Evolutionary conservation across 2,113 vertebrate species (phyloP), one percentile per base, ranked within the genome.

Genomic region (Lanius collurio): DNA sequence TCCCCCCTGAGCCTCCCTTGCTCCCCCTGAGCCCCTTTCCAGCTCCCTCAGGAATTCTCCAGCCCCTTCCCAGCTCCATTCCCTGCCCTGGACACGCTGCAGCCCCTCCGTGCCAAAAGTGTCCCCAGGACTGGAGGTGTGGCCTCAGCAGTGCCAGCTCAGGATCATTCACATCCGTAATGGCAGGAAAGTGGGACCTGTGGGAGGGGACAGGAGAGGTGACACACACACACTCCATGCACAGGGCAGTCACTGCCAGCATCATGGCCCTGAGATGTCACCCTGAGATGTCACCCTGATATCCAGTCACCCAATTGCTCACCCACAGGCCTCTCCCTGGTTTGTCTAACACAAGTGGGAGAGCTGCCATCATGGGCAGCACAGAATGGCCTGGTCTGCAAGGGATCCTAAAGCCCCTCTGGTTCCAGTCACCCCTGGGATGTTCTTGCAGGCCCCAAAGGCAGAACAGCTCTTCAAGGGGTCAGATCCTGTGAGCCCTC

Each of bases 331-430:
- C 60, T 53, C 14, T 28, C 37, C 47, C 47, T 11, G 37, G 3
- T 7, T 3, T 17, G 10, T 10, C 22, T 5, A 1, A 55, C 11
- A 3, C 42, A 3, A 2, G 22, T 12, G 44, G 44, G 10, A 20
- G 44, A 26, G 56, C 44, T 52, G 76, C 57, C 59, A 3, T 2
- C 18, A 3, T 26, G 59, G 50, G 50, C 20, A 53, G 44, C 47
- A 16, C 67, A 16, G 13, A 8, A 6, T 3, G 53, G 24, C 17
- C 68, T 7, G 15, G 17, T 9, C 28, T 23, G 42, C 15, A 19
- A 13, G 33, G n/a, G 31, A 11, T 31, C 35, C 44, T 2, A 3
- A 5, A 65, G 18, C 17, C 30, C 49, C 7, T 1, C 59, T 28
- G 20, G 18, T 10, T 6, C 37, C 33, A 16, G 6, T 6, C 53